Evolutionary conservation across 2,888 invertebrate genomes (phyloP), one percentile per base, ranked within the genome.

Genomic region (Bedellia somnulentella): DNA sequence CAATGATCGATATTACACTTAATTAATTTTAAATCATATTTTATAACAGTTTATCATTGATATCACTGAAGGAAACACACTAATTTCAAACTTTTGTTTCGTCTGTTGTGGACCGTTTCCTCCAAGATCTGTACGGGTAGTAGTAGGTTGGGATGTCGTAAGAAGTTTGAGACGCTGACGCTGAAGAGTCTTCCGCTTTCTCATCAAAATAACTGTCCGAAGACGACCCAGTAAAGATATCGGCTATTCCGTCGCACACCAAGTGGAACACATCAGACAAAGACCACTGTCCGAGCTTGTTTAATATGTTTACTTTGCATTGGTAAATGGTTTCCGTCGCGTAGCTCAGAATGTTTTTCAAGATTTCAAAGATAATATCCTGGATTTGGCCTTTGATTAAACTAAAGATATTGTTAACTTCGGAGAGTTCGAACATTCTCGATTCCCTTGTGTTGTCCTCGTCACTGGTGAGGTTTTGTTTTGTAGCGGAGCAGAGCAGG

Each of bases 281-380:
- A 0, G 57, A 52, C 25, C 52, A 54, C 5, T 39, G 40, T 26
- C 47, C 49, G 3, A 64, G 41, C 35, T 47, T 57, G 21, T 46
- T 52, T 3, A 62, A 35, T 2, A 66, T 14, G 13, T 46, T 48
- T n/a, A 48, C 34, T 42, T 56, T 64, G n/a, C 47, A 45, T 9
- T 49, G 42, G 2, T 44, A 35, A 2, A 54, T 37, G 9, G 49
- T 42, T 3, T 33, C 34, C 31, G 41, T 44, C 1, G 54, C 3
- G 17, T 49, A 49, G 16, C 24, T 45, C 5, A 48, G 36, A 1
- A 36, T 41, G 33, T 59, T 45, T 4, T 43, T 24, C 3, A 45
- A 25, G 2, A 58, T 35, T 8, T 61, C 57, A 34, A 45, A 35
- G 4, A 64, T 38, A 9, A 58, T 49, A 15, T 45, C 44, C 37